Percentiles rank a stretch among this genome's conserved stretches.
phyloP scores from a whole-genome alignment of 2,888 invertebrate species.

The Achlya flavicornis region DNA sequence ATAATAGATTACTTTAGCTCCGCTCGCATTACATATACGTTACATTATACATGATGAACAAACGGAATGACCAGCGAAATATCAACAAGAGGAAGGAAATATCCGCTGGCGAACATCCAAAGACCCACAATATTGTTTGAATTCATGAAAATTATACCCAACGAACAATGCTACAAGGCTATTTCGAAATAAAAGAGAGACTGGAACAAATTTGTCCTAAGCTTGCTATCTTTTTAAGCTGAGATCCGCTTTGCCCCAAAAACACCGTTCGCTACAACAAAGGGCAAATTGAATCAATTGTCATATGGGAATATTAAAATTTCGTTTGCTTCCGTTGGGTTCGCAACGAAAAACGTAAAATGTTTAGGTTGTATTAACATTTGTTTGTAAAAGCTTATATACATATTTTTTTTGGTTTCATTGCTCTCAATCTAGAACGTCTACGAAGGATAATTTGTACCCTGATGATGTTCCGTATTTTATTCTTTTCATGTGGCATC shows the following conservation, averaged over 20 bases:
- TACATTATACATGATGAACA: conserved; percentile 15
- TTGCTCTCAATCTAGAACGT: no score
- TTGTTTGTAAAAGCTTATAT: no score
- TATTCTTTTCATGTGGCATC: no score
- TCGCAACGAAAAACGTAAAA: background rate
- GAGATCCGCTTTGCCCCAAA: conserved; percentile 3
- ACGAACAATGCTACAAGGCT: background rate
- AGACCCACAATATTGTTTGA: conserved; percentile 8
- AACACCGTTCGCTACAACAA: conserved; percentile 5
- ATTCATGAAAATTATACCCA: conserved; percentile 7
- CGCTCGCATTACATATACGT: conserved; percentile 13
- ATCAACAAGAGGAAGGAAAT: conserved; percentile 12
- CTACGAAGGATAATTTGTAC: no score
- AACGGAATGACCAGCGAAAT: conserved; percentile 16
- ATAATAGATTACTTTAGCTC: conserved; percentile 11
- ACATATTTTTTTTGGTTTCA: no score
- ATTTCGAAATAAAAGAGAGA: conserved; percentile 1
- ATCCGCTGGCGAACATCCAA: conserved; percentile 16
- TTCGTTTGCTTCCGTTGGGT: background rate
- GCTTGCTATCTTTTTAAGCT: conserved; percentile 4
- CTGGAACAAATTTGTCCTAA: background rate
- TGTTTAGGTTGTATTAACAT: background rate
- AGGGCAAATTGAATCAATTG: conserved; percentile 8
- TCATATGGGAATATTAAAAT: conserved; percentile 8
- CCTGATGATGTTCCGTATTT: no score